Evolutionary conservation across 2,797 vertebrate genomes (phyloP).

Genomic region (Crypturellus tataupa): DNA sequence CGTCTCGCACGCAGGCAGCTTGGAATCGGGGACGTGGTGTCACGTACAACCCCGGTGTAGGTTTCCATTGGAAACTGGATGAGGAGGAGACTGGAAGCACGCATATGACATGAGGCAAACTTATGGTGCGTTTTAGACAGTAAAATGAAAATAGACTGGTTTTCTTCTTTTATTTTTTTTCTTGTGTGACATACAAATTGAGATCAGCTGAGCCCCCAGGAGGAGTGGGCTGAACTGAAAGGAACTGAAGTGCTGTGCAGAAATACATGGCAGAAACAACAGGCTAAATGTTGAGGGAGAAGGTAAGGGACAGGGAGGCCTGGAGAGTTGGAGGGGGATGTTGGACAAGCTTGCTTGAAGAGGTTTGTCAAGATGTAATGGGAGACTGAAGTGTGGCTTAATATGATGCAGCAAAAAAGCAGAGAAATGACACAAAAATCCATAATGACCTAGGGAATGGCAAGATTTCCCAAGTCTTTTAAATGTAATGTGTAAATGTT

Average conservation of each 20-base stretch:
- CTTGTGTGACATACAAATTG: conserved; percentile 47
- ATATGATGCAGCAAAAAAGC: not conserved
- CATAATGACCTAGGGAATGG: not conserved
- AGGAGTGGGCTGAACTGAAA: not conserved
- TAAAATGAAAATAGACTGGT: not conserved
- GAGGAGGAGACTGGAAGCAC: not conserved
- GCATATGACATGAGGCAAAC: not conserved
- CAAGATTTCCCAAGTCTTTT: not conserved
- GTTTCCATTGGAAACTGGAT: conserved; percentile 21
- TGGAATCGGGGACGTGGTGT: accelerated
- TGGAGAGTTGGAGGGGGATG: not conserved
- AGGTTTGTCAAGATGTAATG: not conserved
- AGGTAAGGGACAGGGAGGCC: not conserved
- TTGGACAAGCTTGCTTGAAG: not conserved
- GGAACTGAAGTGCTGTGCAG: not conserved
- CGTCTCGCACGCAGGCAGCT: not conserved
- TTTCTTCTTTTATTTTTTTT: not conserved
- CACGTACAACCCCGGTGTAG: not conserved
- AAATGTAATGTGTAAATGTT: not conserved
- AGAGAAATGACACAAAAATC: not conserved
- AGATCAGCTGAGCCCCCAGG: conserved; percentile 31
- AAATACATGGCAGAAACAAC: not conserved
- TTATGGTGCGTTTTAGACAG: not conserved
- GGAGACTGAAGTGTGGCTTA: not conserved
- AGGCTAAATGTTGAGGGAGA: not conserved